These are phyloP conservation scores for Drosophila bifasciata DNA, from an alignment of 1,140 invertebrate species.

Conservation along the genomic window DNA sequence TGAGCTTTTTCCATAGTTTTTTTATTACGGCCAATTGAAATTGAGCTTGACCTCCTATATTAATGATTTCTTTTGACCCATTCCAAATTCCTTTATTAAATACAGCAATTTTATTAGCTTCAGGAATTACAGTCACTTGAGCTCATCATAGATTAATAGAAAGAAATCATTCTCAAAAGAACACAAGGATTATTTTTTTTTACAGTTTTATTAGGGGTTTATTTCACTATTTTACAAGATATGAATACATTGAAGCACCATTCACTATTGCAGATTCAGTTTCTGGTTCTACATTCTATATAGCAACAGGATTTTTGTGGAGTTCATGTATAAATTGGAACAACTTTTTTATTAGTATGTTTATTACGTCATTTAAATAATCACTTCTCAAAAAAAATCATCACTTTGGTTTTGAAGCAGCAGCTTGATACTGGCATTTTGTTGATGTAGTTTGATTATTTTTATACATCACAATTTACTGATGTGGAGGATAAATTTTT, in stretches of 20 bases:
- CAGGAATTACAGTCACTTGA: conserved; percentile 86
- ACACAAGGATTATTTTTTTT: conserved; percentile 73
- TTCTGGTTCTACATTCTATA: conserved; percentile 89
- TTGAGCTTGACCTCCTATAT: conserved; percentile 86
- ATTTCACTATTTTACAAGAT: conserved; percentile 84
- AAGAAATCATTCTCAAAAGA: conserved; percentile 83
- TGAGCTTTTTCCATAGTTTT: conserved; percentile 87
- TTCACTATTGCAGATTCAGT: conserved; percentile 87
- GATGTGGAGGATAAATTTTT: conserved; percentile 85
- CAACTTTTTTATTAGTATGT: conserved; percentile 86
- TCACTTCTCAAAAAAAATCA: conserved; percentile 87
- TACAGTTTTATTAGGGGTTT: conserved; percentile 86
- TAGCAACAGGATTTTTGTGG: conserved; percentile 89
- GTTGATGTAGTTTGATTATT: too few species aligned
- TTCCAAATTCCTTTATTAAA: conserved; percentile 87
- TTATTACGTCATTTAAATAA: conserved; percentile 85
- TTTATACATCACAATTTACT: too few species aligned
- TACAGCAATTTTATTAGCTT: conserved; percentile 86
- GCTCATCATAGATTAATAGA: conserved; percentile 86
- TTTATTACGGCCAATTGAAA: conserved; percentile 86
- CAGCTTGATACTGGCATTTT: too few species aligned
- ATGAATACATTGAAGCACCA: conserved; percentile 86
- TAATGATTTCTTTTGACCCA: conserved; percentile 86
- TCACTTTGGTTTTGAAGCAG: conserved; percentile 88
- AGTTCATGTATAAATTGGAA: conserved; percentile 89